Evolutionary conservation across 2,888 invertebrate genomes (phyloP).

Genomic region (Acleris sparsana): DNA sequence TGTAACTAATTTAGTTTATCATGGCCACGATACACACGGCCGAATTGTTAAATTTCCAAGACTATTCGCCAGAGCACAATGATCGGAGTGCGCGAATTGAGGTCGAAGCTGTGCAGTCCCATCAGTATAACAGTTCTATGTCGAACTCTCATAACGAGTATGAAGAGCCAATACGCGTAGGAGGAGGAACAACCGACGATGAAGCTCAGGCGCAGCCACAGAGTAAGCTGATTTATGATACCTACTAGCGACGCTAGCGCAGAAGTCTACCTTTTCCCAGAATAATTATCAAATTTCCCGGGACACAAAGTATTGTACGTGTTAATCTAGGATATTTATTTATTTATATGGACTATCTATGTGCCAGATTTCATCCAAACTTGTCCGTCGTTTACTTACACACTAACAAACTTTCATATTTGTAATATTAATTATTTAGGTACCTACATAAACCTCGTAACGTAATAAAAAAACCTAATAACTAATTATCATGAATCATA

Average conservation of each 20-base stretch:
- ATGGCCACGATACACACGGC: conserved; percentile 81
- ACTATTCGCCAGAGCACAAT: conserved; percentile 85
- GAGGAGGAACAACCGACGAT: conserved; percentile 46
- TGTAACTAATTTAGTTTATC: conserved; percentile 3
- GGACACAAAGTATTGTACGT: too few species aligned
- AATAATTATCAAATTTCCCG: too few species aligned
- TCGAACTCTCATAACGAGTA: conserved; percentile 69
- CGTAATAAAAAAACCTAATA: too few species aligned
- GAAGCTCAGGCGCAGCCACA: conserved; percentile 61
- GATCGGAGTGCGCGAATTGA: conserved; percentile 86
- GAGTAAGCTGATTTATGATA: conserved; percentile 51
- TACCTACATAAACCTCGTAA: too few species aligned
- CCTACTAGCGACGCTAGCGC: not conserved
- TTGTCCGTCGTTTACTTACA: too few species aligned
- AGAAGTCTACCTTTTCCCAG: too few species aligned
- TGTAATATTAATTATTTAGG: too few species aligned
- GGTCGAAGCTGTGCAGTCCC: conserved; percentile 84
- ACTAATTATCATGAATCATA: too few species aligned
- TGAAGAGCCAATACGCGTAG: conserved; percentile 54
- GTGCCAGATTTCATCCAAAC: too few species aligned
- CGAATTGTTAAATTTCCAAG: conserved; percentile 88
- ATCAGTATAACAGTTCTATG: conserved; percentile 73
- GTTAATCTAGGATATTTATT: too few species aligned
- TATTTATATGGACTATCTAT: too few species aligned
- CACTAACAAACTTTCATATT: too few species aligned